Conservation (phyloP, 2,797 vertebrate genomes). For the Hydrocynus forskahlii region DNA sequence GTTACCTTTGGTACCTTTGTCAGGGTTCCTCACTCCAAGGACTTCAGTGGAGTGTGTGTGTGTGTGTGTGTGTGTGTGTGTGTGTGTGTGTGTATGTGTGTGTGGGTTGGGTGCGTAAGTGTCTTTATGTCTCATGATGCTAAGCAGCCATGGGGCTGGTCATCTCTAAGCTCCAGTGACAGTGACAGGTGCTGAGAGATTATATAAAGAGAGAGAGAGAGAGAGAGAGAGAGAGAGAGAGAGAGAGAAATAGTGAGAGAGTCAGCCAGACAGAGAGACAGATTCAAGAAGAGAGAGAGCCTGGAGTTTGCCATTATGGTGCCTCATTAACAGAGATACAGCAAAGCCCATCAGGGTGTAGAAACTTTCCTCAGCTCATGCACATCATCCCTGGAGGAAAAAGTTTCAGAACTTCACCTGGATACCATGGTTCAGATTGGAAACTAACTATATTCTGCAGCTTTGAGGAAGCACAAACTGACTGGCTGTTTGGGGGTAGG, state of each 20-base stretch:
- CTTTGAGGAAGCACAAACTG: slow-evolving; percentile 7
- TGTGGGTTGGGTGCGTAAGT: slow-evolving; percentile 58
- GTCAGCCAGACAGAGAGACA: not conserved
- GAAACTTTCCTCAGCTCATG: slow-evolving; percentile 75
- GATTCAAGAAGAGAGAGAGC: not conserved
- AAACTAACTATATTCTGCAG: slow-evolving; percentile 11
- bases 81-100: slow-evolving; percentile 4
- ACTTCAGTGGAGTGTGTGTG: not conserved
- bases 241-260: not conserved
- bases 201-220: slow-evolving; percentile 9
- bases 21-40: not conserved
- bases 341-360: slow-evolving; percentile 55
- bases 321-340: slow-evolving; percentile 58
- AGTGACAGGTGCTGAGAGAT: slow-evolving; percentile 63
- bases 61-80: slow-evolving; percentile 25
- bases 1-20: not conserved
- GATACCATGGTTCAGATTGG: slow-evolving; percentile 21
- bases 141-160: slow-evolving; percentile 41
- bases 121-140: slow-evolving; percentile 44
- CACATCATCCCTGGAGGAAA: slow-evolving; percentile 11
- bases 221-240: slow-evolving; percentile 12
- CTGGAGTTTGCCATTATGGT: slow-evolving; percentile 46
- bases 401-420: slow-evolving; percentile 30
- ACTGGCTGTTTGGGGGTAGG: slow-evolving; percentile 20
- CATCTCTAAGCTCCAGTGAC: slow-evolving; percentile 49